Evolutionary conservation across 2,113 vertebrate genomes (phyloP).

Genomic region (Leuciscus idus): DNA sequence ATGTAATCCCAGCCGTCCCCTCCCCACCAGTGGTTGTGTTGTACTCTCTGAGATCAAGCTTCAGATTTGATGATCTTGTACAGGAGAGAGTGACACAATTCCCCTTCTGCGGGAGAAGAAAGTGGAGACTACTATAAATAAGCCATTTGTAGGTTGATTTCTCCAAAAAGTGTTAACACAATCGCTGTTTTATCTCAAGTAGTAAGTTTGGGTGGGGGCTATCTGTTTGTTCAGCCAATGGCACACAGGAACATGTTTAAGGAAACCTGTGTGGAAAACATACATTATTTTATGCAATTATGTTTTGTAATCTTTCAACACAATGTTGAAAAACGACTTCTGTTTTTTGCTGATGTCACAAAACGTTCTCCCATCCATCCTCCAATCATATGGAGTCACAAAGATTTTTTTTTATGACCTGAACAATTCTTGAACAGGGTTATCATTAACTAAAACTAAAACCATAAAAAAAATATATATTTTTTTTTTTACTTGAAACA

Average conservation of each 20-base stretch:
- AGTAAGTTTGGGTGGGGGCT: too few species aligned
- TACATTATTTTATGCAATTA: background rate
- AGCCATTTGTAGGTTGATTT: background rate
- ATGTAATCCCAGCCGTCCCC: conserved; percentile 62
- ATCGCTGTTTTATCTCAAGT: background rate
- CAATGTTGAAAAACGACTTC: background rate
- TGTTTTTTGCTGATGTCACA: background rate
- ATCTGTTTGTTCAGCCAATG: background rate
- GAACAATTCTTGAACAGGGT: background rate
- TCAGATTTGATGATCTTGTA: background rate
- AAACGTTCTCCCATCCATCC: background rate
- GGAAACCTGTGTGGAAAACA: conserved; percentile 12
- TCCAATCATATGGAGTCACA: background rate
- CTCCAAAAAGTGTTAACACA: background rate
- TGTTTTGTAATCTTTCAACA: background rate
- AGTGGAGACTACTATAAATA: background rate
- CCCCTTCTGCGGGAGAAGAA: background rate
- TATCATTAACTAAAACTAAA: background rate
- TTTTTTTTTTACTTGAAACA: too few species aligned
- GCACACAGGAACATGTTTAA: background rate
- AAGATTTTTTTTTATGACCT: background rate
- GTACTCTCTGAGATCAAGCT: conserved; percentile 1
- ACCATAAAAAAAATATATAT: too few species aligned
- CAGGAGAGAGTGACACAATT: background rate
- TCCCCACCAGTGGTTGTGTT: background rate